Evolutionary conservation across 1,140 invertebrate species (phyloP), one percentile per base, ranked within the genome.

Genomic region (Acromyrmex echinatior): DNA sequence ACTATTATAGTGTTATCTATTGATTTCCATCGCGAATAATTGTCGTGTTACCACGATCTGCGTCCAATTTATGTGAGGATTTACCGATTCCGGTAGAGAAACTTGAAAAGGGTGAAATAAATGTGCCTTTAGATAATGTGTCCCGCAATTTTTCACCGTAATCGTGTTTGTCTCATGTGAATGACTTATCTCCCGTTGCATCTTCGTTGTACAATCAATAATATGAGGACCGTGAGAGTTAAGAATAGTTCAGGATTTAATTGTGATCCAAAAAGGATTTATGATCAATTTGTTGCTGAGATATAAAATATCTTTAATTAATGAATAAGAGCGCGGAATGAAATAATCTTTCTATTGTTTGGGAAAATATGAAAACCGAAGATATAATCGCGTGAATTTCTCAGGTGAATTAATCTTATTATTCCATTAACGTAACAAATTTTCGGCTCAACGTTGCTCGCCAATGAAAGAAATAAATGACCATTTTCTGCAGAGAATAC

Each of bases 1-100:
- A 49, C 80, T 49, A 74, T 21, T 45, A n/a, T 45, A 45, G n/a
- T n/a, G 35, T 66, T 66, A 66, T 49, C 35, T 68, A 68, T 73
- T 25, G 80, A 84, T 84, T 76, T 76, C 25, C 76, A 84, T 84
- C 70, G 14, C 39, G 56, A 74, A n/a, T 76, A 62, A 84, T 74
- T 84, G 70, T 84, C 70, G 58, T 18, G 68, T 74, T 62, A 25
- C 53, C 80, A 14, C 53, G 80, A 71, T 56, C 10, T 25, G 12
- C 25, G 66, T 18, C 16, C 10, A 81, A 81, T 73, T 73, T 70
- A 58, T 51, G 25, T 12, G 66, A 7, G 78, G 66, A 49, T 49
- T 65, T 35, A 0, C 9, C 51, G 31, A 18, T 81, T 71, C 21
- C 35, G 65, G 5, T 14, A 12, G 10, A 21, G 0, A 3, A 28